Conservation (phyloP, 2,888 invertebrate genomes). For the Cordylochernes scorpioides region DNA sequence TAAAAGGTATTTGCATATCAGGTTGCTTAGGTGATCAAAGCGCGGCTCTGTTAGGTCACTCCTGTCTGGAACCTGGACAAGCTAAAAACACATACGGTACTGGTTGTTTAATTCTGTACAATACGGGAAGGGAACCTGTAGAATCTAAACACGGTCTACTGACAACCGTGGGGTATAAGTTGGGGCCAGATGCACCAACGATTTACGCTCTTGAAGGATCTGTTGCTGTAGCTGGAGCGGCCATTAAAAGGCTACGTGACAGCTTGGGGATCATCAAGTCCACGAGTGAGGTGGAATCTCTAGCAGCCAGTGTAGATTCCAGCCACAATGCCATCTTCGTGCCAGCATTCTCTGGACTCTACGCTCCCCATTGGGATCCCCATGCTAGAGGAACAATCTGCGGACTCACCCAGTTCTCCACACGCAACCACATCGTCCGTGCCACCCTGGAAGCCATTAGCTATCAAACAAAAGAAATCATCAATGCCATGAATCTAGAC, state of each 20-base stretch:
- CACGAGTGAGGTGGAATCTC: conserved; percentile 35
- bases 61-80: conserved; percentile 56
- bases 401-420: conserved; percentile 73
- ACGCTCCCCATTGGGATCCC: conserved; percentile 91
- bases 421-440: conserved; percentile 68
- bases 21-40: conserved; percentile 78
- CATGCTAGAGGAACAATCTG: conserved; percentile 88
- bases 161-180: conserved; percentile 67
- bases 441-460: conserved; percentile 85
- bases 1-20: conserved; percentile 54
- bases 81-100: conserved; percentile 72
- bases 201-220: conserved; percentile 90
- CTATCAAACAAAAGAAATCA: conserved; percentile 42
- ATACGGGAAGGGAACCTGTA: conserved; percentile 53
- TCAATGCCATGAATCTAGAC: conserved; percentile 81
- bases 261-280: conserved; percentile 59
- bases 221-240: conserved; percentile 53
- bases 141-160: conserved; percentile 61
- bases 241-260: conserved; percentile 71
- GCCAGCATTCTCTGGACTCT: conserved; percentile 84
- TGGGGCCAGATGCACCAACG: conserved; percentile 49
- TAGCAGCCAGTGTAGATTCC: conserved; percentile 51
- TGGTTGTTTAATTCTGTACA: conserved; percentile 80
- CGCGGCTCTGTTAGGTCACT: conserved; percentile 68
- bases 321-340: conserved; percentile 93